phyloP scores from a whole-genome alignment of 2,113 vertebrate genomes.

The Grammomys dolichurus region DNA sequence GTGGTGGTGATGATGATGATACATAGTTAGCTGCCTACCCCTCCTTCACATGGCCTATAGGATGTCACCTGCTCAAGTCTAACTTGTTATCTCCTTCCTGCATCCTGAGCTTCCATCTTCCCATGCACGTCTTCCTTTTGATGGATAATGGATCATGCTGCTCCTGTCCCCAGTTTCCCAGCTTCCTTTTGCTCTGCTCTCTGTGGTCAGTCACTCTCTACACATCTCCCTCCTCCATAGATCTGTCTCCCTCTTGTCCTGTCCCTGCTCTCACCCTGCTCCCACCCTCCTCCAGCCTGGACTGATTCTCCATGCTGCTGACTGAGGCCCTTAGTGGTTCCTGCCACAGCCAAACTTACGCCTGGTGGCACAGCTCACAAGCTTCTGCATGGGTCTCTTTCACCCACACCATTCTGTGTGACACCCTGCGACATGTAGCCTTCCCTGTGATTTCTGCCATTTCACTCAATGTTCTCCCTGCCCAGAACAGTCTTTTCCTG shows the following conservation, averaged over 20 bases:
- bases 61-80: not conserved
- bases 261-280: accelerated
- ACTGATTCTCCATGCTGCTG: not conserved
- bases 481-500: not conserved
- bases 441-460: not conserved
- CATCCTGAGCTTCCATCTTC: not conserved
- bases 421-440: no score
- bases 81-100: not conserved
- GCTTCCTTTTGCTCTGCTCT: not conserved
- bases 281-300: not conserved
- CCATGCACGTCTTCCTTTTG: not conserved
- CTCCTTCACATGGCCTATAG: not conserved
- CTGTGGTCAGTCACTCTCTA: not conserved
- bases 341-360: not conserved
- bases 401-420: not conserved
- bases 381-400: not conserved
- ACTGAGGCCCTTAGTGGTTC: accelerated
- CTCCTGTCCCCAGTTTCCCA: no score
- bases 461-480: not conserved
- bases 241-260: not conserved
- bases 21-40: not conserved
- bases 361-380: not conserved
- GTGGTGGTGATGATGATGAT: no score
- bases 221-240: not conserved
- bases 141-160: not conserved